Base-by-base conservation (phyloP, 2,113 vertebrate species). In the Anser cygnoides region DNA sequence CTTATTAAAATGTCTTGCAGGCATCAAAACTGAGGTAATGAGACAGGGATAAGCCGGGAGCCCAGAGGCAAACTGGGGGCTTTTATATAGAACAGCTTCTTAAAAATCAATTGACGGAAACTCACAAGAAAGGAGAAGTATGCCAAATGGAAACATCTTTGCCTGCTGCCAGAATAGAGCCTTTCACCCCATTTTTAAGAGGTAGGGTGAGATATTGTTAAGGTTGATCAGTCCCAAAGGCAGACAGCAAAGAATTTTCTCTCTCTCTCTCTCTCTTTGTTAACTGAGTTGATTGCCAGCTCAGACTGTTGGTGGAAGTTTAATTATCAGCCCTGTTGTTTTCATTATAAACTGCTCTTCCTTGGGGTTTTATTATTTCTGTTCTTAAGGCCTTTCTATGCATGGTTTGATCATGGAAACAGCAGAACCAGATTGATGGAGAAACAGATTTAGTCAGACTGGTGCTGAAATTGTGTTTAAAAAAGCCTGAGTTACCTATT, bases 241-340 rank as follows among this genome's bases (percentile, higher is more conserved):
- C 44, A 79, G 44, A 37, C 41, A 71, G 28, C 70, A 54, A 73
- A 89, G 88, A 66, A 80, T 78, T 87, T 55, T 52, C 43, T 71
- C 22, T 61, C 46, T 78, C 26, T 61, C 89, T 79, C 19, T 89
- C 81, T n/a, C 55, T 68, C 28, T 58, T 86, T 74, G 29, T 49
- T 84, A 31, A 50, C 68, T 67, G 68, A 93, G 37, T 66, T 92
- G 80, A 70, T 55, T 95, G 91, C 46, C 73, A 89, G 12, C 59
- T 95, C 43, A 28, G 55, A 74, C 46, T 57, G 12, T 19, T 57
- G 80, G 59, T 88, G 50, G 72, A 93, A 80, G 68, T 90, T 92
- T 93, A 86, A 86, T 95, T 80, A 89, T 77, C 67, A 80, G 55
- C 31, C 44, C 63, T 37, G n/a, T 86, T 90, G 78, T 90, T 90